Evolutionary conservation across 2,113 vertebrate genomes (phyloP).

Genomic region (Pavo muticus): DNA sequence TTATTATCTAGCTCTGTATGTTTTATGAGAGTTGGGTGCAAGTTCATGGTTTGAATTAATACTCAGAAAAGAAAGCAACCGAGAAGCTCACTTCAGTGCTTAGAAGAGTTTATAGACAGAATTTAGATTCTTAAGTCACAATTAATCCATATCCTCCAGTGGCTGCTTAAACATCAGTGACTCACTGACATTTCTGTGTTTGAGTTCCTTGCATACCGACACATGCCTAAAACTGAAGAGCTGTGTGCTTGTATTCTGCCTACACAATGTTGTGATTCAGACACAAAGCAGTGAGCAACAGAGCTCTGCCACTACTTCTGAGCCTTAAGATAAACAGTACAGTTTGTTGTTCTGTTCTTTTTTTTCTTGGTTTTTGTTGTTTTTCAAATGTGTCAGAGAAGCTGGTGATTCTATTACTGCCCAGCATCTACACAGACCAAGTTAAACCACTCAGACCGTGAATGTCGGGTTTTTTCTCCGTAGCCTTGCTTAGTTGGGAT

Average conservation of each 20-base stretch:
- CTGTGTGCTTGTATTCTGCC: not conserved
- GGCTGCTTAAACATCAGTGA: not conserved
- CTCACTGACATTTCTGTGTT: not conserved
- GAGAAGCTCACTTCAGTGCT: not conserved
- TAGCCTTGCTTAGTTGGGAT: not conserved
- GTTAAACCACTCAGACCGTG: not conserved
- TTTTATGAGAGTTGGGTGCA: not conserved
- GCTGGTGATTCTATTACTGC: not conserved
- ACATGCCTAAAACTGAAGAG: slow-evolving; percentile 24
- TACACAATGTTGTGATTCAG: slow-evolving; percentile 17
- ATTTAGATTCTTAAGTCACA: not conserved
- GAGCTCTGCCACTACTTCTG: slow-evolving; percentile 33
- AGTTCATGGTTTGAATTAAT: not conserved
- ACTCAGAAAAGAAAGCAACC: not conserved
- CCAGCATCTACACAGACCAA: not conserved
- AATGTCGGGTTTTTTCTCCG: not conserved
- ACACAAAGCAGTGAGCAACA: slow-evolving; percentile 40
- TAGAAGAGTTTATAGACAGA: not conserved
- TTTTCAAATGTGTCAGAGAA: not conserved
- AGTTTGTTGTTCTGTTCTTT: not conserved
- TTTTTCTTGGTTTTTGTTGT: not conserved
- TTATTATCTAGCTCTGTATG: not conserved
- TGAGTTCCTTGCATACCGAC: not conserved
- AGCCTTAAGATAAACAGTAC: slow-evolving; percentile 16
- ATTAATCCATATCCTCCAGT: not conserved